Evolutionary conservation across 2,113 vertebrate species (phyloP).

Genomic region (Nannospalax galili): DNA sequence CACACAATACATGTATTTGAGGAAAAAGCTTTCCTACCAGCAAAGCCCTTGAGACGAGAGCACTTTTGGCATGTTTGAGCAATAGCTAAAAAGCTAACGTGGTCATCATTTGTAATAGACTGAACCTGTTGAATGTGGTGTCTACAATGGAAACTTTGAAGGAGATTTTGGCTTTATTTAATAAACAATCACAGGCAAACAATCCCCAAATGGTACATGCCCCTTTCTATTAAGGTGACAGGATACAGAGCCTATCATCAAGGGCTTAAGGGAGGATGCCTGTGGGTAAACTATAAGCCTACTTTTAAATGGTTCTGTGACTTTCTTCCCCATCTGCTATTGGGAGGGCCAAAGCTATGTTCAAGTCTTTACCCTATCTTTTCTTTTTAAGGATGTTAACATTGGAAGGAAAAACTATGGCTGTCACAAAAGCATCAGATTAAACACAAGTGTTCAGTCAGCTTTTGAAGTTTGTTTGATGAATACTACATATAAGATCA

Average conservation of each 20-base stretch:
- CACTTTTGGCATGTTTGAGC: not conserved
- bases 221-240: not conserved
- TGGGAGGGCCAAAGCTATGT: not conserved
- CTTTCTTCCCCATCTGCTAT: not conserved
- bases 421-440: no score
- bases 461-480: no score
- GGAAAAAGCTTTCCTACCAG: not conserved
- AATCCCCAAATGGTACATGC: not conserved
- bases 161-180: slow-evolving; percentile 10
- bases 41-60: not conserved
- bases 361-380: not conserved
- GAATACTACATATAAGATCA: no score
- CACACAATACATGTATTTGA: not conserved
- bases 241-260: not conserved
- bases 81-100: not conserved
- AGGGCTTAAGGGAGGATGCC: not conserved
- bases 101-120: not conserved
- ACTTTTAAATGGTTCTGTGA: not conserved
- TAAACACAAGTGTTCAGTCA: no score
- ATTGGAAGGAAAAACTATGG: not conserved
- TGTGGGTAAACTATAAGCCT: not conserved
- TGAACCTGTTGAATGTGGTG: not conserved
- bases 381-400: not conserved
- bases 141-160: not conserved
- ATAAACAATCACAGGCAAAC: not conserved